A percentile compares a stretch with the other conserved stretches of the same genome.
Conservation (phyloP, 1,140 invertebrate species). For the Mizuhopecten yessoensis region DNA sequence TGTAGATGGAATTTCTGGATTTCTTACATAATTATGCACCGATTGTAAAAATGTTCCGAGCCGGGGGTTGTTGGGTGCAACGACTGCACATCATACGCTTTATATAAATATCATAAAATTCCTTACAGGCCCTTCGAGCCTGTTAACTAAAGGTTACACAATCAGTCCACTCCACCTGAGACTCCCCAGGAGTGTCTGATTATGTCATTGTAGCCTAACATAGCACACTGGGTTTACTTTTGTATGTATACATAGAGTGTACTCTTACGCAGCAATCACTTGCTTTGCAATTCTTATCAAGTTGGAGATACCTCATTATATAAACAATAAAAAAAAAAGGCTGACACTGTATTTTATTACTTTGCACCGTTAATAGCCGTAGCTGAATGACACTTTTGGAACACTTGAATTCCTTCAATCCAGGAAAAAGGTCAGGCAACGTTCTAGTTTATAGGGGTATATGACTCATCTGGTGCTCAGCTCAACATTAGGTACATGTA, state of each 20-base stretch:
- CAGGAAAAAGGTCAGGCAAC: no score
- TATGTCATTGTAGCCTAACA: neutral
- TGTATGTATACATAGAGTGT: slow-evolving; percentile 42
- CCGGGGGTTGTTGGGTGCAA: neutral
- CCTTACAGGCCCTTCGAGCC: neutral
- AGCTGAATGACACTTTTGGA: neutral
- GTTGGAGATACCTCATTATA: neutral
- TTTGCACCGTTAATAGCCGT: neutral
- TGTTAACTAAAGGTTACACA: neutral
- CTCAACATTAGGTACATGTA: no score
- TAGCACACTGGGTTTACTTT: slow-evolving; percentile 35
- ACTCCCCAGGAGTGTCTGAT: neutral
- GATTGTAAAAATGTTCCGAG: neutral
- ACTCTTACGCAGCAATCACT: slow-evolving; percentile 4
- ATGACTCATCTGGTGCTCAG: no score
- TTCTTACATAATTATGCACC: no score
- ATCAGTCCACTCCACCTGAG: neutral
- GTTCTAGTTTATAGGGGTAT: no score
- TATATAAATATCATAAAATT: neutral
- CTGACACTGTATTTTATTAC: neutral
- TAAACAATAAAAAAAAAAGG: neutral
- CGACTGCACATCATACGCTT: neutral
- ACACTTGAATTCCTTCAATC: neutral
- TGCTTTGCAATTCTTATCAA: neutral
- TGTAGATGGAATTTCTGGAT: neutral